phyloP scores from a whole-genome alignment of 2,113 vertebrate species.

The Callionymus lyra region DNA sequence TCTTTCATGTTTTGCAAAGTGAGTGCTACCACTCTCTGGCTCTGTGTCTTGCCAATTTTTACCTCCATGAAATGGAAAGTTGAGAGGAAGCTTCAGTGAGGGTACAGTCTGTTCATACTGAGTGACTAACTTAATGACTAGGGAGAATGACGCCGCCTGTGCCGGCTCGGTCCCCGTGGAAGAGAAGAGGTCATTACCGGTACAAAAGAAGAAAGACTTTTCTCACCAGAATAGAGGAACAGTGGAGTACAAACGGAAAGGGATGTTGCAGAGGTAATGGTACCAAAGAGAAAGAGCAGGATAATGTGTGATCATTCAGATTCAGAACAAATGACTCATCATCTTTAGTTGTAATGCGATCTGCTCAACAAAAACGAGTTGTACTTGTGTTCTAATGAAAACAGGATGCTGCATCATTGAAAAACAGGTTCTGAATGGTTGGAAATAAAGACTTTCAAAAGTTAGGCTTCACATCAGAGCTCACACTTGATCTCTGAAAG shows the following conservation, averaged over 20 bases:
- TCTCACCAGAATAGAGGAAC: slow-evolving; percentile 9
- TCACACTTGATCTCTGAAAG: background rate
- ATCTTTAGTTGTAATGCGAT: background rate
- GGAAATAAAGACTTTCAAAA: too few relatives aligned
- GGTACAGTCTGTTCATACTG: slow-evolving; percentile 25
- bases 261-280: slow-evolving; percentile 38
- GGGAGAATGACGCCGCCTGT: background rate
- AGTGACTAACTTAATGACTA: slow-evolving; percentile 31
- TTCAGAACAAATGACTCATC: slow-evolving; percentile 19
- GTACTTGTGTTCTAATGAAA: too few relatives aligned
- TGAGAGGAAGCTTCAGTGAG: slow-evolving; percentile 23
- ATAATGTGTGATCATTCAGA: slow-evolving; percentile 15
- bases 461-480: too few relatives aligned
- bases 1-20: slow-evolving; percentile 55
- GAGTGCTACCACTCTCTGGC: slow-evolving; percentile 25
- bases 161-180: too few relatives aligned
- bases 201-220: slow-evolving; percentile 17
- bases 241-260: slow-evolving; percentile 32
- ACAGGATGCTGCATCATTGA: too few relatives aligned
- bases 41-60: slow-evolving; percentile 2
- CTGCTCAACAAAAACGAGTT: too few relatives aligned
- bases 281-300: slow-evolving; percentile 34
- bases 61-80: slow-evolving; percentile 41
- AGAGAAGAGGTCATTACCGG: slow-evolving; percentile 21
- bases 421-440: too few relatives aligned